phyloP scores from a whole-genome alignment of 2,113 vertebrate genomes.

The Dicerorhinus sumatrensis region DNA sequence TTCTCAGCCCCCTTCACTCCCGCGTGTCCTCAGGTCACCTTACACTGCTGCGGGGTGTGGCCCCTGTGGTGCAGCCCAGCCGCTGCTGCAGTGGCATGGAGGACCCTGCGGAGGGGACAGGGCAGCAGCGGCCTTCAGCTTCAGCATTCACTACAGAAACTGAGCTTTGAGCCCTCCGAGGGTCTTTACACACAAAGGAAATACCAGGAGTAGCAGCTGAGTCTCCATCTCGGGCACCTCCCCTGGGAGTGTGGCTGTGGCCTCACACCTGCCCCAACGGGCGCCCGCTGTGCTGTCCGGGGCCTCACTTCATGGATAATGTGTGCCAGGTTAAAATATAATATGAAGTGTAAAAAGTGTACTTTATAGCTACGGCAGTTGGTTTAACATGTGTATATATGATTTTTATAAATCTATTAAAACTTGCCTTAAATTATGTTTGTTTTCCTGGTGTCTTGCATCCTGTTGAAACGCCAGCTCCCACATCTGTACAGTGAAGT shows the following conservation, averaged over 20 bases:
- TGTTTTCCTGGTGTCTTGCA: conserved; percentile 34
- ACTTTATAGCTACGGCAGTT: conserved; percentile 82
- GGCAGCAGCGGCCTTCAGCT: conserved; percentile 68
- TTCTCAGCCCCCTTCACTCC: neutral
- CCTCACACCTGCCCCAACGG: conserved; percentile 48
- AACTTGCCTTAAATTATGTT: conserved; percentile 80
- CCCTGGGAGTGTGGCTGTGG: conserved; percentile 72
- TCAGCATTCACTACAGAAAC: conserved; percentile 59
- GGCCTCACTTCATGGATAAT: conserved; percentile 45
- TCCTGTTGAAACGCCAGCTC: neutral
- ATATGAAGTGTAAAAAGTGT: conserved; percentile 83
- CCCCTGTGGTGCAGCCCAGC: conserved; percentile 62
- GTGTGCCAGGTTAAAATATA: conserved; percentile 79
- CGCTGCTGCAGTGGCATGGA: neutral
- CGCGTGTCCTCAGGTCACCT: conserved; percentile 59
- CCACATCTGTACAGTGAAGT: fast-evolving
- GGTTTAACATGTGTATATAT: conserved; percentile 85
- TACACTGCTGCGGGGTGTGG: conserved; percentile 77
- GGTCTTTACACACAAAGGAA: conserved; percentile 52
- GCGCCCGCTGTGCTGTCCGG: neutral
- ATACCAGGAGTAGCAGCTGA: conserved; percentile 44
- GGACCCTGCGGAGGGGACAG: conserved; percentile 57
- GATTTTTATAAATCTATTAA: conserved; percentile 88
- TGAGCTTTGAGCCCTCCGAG: neutral
- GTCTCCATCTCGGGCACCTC: conserved; percentile 75